Evolutionary conservation across 2,797 vertebrate genomes (phyloP).

Genomic region (Odontamblyopus lacepedii): DNA sequence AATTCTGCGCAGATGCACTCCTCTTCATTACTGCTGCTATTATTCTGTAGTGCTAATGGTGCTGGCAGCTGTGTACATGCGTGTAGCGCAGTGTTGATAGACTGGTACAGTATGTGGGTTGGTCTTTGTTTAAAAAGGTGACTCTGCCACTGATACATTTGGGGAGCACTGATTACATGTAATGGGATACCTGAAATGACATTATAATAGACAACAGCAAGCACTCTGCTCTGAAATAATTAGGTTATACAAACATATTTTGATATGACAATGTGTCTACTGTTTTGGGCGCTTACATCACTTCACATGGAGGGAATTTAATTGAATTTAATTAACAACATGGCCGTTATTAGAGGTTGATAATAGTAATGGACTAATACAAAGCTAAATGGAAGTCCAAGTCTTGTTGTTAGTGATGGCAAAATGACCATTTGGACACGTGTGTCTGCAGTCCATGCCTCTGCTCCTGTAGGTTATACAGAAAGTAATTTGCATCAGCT

Average conservation of each 20-base stretch:
- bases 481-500: conserved; percentile 34
- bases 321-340: conserved; percentile 35
- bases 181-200: conserved; percentile 54
- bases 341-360: conserved; percentile 29
- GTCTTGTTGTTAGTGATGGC: conserved; percentile 7
- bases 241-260: conserved; percentile 25
- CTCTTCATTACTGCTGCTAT: conserved; percentile 65
- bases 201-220: conserved; percentile 32
- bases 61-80: conserved; percentile 19
- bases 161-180: conserved; percentile 47
- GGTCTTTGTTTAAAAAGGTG: conserved; percentile 49
- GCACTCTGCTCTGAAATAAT: conserved; percentile 25
- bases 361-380: conserved; percentile 31
- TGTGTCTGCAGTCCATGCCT: conserved; percentile 19
- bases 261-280: conserved; percentile 24
- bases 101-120: conserved; percentile 24
- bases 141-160: conserved; percentile 2
- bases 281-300: conserved; percentile 18
- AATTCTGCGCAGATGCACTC: conserved; percentile 56
- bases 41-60: conserved; percentile 57
- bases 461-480: conserved; percentile 36
- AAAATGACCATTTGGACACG: conserved; percentile 31
- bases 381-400: conserved; percentile 3
- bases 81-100: conserved; percentile 17
- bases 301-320: background rate